Conservation (phyloP, 2,888 invertebrate genomes). For the Poecilobothrus nobilitatus region DNA sequence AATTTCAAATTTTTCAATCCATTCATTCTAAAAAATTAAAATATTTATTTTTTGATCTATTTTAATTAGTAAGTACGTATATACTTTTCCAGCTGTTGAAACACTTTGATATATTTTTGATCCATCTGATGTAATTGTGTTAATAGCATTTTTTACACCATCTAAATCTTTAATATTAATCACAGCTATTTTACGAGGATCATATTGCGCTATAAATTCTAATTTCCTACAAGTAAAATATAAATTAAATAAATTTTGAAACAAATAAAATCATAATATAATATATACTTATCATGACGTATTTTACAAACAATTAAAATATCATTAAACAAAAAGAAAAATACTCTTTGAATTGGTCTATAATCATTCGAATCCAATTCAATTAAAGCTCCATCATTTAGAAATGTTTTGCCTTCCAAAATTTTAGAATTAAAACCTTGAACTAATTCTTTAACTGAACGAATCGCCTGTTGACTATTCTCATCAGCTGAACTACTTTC, state of each 20-base stretch:
- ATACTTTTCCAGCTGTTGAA: conserved; percentile 53
- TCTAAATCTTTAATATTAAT: conserved; percentile 89
- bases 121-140: conserved; percentile 88
- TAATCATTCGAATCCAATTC: conserved; percentile 85
- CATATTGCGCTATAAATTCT: conserved; percentile 40
- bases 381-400: conserved; percentile 86
- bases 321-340: conserved; percentile 88
- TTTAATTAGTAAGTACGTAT: not conserved
- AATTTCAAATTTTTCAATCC: conserved; percentile 86
- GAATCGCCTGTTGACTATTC: conserved; percentile 50
- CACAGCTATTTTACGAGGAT: conserved; percentile 73
- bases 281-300: conserved; percentile 45
- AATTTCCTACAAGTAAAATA: conserved; percentile 32
- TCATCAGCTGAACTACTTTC: conserved; percentile 47
- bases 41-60: not conserved
- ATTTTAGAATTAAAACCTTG: conserved; percentile 56
- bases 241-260: not conserved
- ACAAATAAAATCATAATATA: not conserved
- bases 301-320: conserved; percentile 76
- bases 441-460: conserved; percentile 53
- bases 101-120: conserved; percentile 86
- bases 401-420: conserved; percentile 48
- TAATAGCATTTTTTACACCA: conserved; percentile 85
- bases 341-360: conserved; percentile 75
- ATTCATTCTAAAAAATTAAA: conserved; percentile 59